Percentiles rank a stretch among this genome's conserved stretches.
phyloP scores from a whole-genome alignment of 2,113 vertebrate genomes.

The Cochlearius cochlearius region DNA sequence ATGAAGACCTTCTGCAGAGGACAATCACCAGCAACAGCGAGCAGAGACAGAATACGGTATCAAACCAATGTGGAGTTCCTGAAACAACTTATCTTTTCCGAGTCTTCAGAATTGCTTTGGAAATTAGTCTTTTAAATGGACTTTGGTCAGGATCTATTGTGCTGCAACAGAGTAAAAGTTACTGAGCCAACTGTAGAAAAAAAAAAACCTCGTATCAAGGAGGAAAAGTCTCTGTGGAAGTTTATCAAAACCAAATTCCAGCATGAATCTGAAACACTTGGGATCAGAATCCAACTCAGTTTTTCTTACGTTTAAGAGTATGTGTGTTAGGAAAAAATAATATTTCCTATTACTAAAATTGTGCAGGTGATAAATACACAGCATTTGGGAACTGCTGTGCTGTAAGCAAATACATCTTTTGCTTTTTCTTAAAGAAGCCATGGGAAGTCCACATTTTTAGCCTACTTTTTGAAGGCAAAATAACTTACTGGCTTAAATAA shows the following conservation, averaged over 20 bases:
- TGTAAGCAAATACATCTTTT: neutral
- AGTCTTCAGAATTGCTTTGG: neutral
- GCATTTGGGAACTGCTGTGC: neutral
- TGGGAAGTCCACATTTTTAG: neutral
- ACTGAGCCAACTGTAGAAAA: neutral
- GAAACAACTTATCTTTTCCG: neutral
- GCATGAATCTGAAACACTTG: neutral
- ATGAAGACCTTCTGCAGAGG: neutral
- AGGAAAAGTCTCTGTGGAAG: neutral
- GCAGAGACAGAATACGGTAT: neutral
- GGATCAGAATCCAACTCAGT: neutral
- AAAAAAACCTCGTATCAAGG: neutral
- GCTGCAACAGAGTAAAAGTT: neutral
- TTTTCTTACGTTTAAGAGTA: neutral
- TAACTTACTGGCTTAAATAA: neutral
- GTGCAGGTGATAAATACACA: neutral
- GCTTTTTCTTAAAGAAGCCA: neutral
- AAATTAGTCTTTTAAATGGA: neutral
- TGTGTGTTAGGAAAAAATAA: neutral
- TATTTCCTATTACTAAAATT: neutral
- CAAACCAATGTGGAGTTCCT: neutral
- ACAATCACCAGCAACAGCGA: neutral
- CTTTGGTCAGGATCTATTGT: neutral
- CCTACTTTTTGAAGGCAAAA: neutral
- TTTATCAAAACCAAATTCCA: neutral